phyloP scores from a whole-genome alignment of 1,140 invertebrate genomes.

The Wiebesia pumilae region DNA sequence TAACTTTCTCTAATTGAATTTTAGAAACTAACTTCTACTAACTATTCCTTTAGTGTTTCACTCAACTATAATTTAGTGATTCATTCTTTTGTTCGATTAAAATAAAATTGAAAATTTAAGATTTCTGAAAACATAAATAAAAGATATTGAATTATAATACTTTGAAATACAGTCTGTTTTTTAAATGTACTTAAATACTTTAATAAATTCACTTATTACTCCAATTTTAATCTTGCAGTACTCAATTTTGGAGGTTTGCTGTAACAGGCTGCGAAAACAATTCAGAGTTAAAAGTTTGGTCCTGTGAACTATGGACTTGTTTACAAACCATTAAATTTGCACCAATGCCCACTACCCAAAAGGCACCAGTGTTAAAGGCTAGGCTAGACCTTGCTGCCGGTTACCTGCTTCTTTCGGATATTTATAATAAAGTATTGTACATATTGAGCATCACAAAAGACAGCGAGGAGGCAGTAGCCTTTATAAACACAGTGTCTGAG shows the following conservation, averaged over 20 bases:
- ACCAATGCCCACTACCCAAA: constrained; percentile 70
- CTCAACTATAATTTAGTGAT: too few species aligned
- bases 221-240: constrained; percentile 74
- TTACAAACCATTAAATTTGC: constrained; percentile 89
- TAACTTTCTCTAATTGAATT: too few species aligned
- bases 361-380: constrained; percentile 80
- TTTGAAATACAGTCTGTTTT: too few species aligned
- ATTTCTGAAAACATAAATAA: too few species aligned
- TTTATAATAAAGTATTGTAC: constrained; percentile 85
- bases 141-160: too few species aligned
- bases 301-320: constrained; percentile 94
- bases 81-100: too few species aligned
- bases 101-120: too few species aligned
- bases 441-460: constrained; percentile 83
- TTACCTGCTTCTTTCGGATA: constrained; percentile 90
- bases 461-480: constrained; percentile 73
- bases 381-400: constrained; percentile 87
- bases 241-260: constrained; percentile 95
- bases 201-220: not conserved
- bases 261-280: constrained; percentile 93
- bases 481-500: constrained; percentile 84
- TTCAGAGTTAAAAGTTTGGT: constrained; percentile 94
- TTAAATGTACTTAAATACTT: too few species aligned
- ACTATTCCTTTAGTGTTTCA: too few species aligned
- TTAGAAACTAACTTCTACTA: too few species aligned